Conservation (phyloP, 2,797 vertebrate species). For the Linurgus olivaceus region DNA sequence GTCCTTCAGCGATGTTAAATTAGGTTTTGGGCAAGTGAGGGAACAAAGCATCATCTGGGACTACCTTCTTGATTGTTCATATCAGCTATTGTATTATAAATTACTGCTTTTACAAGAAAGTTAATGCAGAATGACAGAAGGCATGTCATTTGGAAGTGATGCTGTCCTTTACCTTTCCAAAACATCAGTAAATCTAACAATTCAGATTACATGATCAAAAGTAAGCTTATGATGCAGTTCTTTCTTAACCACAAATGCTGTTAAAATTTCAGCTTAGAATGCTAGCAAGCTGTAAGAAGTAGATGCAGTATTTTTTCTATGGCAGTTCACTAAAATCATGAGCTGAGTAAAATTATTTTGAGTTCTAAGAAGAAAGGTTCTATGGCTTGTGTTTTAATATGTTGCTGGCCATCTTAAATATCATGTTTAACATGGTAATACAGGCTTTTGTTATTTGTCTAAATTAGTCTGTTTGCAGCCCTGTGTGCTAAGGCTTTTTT, state of each 20-base stretch:
- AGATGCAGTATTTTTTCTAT: background rate
- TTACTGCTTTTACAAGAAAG: background rate
- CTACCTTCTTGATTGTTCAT: background rate
- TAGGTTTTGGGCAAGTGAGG: background rate
- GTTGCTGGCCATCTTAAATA: background rate
- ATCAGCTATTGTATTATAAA: background rate
- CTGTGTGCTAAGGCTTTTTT: background rate
- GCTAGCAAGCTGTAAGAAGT: background rate
- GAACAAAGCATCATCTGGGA: background rate
- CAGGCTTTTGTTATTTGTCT: background rate
- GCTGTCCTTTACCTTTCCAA: background rate
- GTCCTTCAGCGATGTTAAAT: background rate
- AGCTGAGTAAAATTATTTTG: background rate
- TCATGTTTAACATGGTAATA: background rate
- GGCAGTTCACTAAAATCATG: background rate
- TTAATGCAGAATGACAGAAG: background rate
- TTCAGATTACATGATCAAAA: background rate
- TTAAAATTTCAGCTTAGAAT: background rate
- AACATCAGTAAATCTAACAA: background rate
- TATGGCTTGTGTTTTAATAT: background rate
- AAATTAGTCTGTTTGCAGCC: background rate
- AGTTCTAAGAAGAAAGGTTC: background rate
- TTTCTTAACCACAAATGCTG: background rate
- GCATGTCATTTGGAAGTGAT: background rate
- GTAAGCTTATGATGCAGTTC: background rate